phyloP scores from a whole-genome alignment of 2,888 invertebrate genomes.

The Cataglyphis livida region DNA sequence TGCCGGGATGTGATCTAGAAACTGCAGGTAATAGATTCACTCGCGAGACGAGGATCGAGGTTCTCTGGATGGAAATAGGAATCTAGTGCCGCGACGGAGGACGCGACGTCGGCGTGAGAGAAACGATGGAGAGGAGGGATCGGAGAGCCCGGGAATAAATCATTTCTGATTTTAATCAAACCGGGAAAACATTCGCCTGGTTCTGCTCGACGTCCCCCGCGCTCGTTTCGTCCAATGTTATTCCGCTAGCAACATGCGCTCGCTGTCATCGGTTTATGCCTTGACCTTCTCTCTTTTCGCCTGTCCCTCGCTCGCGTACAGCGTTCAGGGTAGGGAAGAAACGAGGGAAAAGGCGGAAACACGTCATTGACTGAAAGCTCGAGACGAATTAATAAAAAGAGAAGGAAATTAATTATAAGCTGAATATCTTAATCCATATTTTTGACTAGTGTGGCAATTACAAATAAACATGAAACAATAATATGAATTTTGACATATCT shows the following conservation, averaged over 20 bases:
- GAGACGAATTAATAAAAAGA: conserved; percentile 7
- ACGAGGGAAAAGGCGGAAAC: background rate
- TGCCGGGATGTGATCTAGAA: conserved; percentile 69
- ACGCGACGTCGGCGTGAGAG: conserved; percentile 41
- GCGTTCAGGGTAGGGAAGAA: background rate
- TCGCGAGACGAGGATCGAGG: conserved; percentile 58
- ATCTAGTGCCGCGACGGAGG: conserved; percentile 56
- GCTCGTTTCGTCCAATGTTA: conserved; percentile 54
- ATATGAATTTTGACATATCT: conserved; percentile 23
- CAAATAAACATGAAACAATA: background rate
- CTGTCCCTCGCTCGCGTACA: background rate
- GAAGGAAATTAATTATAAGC: background rate
- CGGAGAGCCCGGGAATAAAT: conserved; percentile 73
- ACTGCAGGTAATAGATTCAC: conserved; percentile 73
- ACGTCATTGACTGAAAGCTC: background rate
- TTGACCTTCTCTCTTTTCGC: background rate
- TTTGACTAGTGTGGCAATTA: background rate
- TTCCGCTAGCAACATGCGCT: conserved; percentile 48
- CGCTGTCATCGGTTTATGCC: conserved; percentile 32
- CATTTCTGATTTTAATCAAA: conserved; percentile 80
- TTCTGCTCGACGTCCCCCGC: conserved; percentile 52
- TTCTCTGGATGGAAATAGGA: conserved; percentile 67
- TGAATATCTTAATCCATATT: background rate
- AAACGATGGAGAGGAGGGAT: conserved; percentile 22
- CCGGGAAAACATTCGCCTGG: conserved; percentile 60